Evolutionary conservation across 2,113 vertebrate species (phyloP).

Genomic region (Polyodon spathula): DNA sequence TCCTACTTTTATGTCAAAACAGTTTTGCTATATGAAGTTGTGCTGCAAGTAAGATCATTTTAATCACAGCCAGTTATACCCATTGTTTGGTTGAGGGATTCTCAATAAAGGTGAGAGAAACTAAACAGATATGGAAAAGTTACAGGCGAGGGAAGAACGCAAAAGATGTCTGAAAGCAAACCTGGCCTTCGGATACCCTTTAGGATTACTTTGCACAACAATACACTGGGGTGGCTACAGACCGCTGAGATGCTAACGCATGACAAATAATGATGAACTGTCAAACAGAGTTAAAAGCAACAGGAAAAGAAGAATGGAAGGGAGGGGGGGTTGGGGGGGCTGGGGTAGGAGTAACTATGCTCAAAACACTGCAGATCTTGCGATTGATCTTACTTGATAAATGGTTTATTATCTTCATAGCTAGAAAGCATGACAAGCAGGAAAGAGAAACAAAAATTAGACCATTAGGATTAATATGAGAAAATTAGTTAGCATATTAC

Average conservation of each 20-base stretch:
- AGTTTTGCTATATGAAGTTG: slow-evolving; percentile 17
- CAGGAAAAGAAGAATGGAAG: slow-evolving; percentile 19
- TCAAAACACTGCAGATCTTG: slow-evolving; percentile 76
- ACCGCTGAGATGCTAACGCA: slow-evolving; percentile 30
- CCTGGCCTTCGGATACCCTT: slow-evolving; percentile 44
- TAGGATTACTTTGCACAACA: slow-evolving; percentile 26
- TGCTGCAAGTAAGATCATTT: slow-evolving; percentile 24
- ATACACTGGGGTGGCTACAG: slow-evolving; percentile 31
- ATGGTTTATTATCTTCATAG: slow-evolving; percentile 99
- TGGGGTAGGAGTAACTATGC: slow-evolving; percentile 39
- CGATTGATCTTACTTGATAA: slow-evolving; percentile 99
- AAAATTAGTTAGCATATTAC: slow-evolving; percentile 73
- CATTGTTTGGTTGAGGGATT: slow-evolving; percentile 15
- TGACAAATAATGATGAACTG: slow-evolving; percentile 38
- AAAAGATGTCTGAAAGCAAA: slow-evolving; percentile 42
- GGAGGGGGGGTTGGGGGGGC: too few species aligned
- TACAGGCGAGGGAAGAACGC: slow-evolving; percentile 28
- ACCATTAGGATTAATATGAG: slow-evolving; percentile 76
- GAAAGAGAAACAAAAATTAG: slow-evolving; percentile 94
- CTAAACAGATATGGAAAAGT: slow-evolving; percentile 26
- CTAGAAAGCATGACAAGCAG: slow-evolving; percentile 98
- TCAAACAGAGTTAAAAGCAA: slow-evolving; percentile 6
- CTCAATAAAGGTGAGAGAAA: slow-evolving; percentile 29
- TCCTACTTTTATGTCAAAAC: slow-evolving; percentile 20
- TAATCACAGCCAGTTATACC: slow-evolving; percentile 19